These are phyloP conservation scores for Halictus quadricinctus DNA, from an alignment of 2,888 invertebrate genomes.

Conservation along the genomic window DNA sequence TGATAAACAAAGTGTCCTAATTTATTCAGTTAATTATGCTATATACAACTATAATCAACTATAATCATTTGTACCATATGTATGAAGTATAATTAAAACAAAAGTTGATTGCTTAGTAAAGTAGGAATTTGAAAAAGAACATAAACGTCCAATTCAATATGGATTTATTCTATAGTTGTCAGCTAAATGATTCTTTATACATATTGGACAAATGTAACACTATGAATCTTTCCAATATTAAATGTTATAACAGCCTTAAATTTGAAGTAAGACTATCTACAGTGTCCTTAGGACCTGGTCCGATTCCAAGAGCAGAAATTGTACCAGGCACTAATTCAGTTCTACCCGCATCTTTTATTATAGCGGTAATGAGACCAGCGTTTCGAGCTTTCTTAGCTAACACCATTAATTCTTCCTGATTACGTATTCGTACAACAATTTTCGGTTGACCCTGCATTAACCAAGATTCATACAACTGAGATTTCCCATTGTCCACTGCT, in stretches of 20 bases:
- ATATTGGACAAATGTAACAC: background rate
- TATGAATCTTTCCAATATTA: background rate
- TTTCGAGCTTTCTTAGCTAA: slow-evolving; percentile 84
- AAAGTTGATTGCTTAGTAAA: slow-evolving; percentile 33
- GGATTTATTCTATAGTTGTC: slow-evolving; percentile 24
- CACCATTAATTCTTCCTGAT: slow-evolving; percentile 82
- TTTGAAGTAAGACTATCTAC: slow-evolving; percentile 86
- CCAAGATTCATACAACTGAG: slow-evolving; percentile 86
- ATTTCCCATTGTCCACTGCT: slow-evolving; percentile 77
- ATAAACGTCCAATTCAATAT: background rate
- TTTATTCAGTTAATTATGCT: background rate
- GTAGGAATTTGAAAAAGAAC: slow-evolving; percentile 9
- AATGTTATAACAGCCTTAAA: slow-evolving; percentile 85
- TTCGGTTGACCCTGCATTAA: slow-evolving; percentile 88
- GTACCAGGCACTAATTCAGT: slow-evolving; percentile 89
- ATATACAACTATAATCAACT: background rate
- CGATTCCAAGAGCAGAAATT: slow-evolving; percentile 89
- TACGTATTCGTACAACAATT: slow-evolving; percentile 87
- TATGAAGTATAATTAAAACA: slow-evolving; percentile 16
- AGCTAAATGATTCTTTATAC: background rate
- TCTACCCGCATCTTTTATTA: slow-evolving; percentile 87
- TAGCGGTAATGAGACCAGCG: slow-evolving; percentile 83
- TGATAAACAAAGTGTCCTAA: slow-evolving; percentile 20
- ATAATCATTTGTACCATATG: slow-evolving; percentile 14
- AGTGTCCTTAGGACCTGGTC: slow-evolving; percentile 85